phyloP scores from a whole-genome alignment of 2,797 vertebrate species.

The Orientallactaga sibirica region DNA sequence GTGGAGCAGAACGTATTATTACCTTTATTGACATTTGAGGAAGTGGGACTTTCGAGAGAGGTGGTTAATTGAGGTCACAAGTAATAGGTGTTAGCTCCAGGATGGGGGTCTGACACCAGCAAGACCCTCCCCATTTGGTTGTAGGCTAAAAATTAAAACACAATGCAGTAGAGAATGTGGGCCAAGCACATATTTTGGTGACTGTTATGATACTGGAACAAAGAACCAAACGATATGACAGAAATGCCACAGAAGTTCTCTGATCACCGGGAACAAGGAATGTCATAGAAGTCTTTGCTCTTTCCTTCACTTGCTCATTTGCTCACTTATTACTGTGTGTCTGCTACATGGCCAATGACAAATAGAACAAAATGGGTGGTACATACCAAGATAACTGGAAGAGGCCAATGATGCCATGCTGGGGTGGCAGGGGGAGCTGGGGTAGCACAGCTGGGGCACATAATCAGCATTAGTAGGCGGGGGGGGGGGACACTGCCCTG shows the following conservation, averaged over 20 bases:
- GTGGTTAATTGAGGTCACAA: neutral
- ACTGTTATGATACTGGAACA: fast-evolving
- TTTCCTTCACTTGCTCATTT: neutral
- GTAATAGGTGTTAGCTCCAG: neutral
- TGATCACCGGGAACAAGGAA: neutral
- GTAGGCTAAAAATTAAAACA: neutral
- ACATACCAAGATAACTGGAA: neutral
- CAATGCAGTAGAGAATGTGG: neutral
- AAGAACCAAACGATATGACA: neutral
- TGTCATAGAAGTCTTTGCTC: neutral
- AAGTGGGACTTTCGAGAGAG: conserved; percentile 10
- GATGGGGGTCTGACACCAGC: neutral
- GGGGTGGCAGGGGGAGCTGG: no score
- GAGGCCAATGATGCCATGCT: neutral
- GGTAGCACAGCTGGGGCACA: neutral
- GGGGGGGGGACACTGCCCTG: neutral
- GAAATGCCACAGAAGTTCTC: neutral
- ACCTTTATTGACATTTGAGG: neutral
- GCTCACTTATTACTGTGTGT: neutral
- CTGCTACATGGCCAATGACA: neutral
- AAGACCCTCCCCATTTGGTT: neutral
- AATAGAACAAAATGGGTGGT: neutral
- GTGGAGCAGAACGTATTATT: neutral
- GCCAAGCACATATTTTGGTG: fast-evolving
- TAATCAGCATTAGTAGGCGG: neutral